Percentiles rank a stretch among this genome's conserved stretches.
These are phyloP conservation scores for Acleris emargana DNA, from an alignment of 2,888 invertebrate species.

Conservation along the genomic window DNA sequence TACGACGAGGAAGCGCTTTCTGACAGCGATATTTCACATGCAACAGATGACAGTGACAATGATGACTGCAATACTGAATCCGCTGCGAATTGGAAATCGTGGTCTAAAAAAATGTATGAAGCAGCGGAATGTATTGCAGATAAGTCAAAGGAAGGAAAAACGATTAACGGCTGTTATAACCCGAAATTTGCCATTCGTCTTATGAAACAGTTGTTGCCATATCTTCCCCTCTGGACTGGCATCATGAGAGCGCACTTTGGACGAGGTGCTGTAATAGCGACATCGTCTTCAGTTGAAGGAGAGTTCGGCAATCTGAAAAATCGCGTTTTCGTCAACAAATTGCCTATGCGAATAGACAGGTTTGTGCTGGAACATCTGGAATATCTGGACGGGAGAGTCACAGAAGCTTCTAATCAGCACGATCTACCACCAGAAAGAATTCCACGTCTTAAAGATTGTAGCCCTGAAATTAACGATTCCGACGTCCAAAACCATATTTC, in stretches of 20 bases:
- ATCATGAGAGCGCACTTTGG: constrained; percentile 16
- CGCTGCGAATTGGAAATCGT: constrained; percentile 2
- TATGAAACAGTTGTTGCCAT: constrained; percentile 15
- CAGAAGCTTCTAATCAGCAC: not conserved
- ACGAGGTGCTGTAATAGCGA: constrained; percentile 16
- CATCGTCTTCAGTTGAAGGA: constrained; percentile 22
- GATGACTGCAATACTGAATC: not conserved
- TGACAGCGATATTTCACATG: no score
- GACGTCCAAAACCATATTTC: not conserved
- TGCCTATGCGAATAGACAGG: constrained; percentile 10
- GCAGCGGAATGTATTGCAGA: not conserved
- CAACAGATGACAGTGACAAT: not conserved
- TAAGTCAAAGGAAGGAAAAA: not conserved
- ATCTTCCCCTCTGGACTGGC: constrained; percentile 21
- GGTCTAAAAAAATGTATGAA: not conserved
- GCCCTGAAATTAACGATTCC: not conserved
- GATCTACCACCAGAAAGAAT: not conserved
- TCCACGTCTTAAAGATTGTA: not conserved
- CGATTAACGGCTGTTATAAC: constrained; percentile 17
- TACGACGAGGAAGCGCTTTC: no score
- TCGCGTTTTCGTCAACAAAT: not conserved
- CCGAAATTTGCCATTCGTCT: constrained; percentile 4
- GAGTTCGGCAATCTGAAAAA: constrained; percentile 23
- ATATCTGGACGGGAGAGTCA: constrained; percentile 5
- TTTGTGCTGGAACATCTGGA: constrained; percentile 11